Conservation (phyloP, 2,888 invertebrate genomes). For the Drosophila paracracens region DNA sequence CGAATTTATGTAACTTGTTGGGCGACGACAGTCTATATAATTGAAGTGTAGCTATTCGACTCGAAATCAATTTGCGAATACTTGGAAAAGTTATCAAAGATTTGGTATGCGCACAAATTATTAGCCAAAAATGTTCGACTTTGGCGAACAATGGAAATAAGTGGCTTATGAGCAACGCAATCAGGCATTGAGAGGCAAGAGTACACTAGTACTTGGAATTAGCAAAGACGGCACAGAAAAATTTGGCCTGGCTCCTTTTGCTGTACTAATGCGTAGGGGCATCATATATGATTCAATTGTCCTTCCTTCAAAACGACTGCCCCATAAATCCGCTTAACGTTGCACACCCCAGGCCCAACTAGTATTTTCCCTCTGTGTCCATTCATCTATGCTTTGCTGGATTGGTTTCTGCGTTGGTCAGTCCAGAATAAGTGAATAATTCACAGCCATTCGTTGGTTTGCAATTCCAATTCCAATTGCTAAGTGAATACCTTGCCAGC, state of each 20-base stretch:
- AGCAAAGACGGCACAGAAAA: neutral
- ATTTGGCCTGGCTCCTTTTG: neutral
- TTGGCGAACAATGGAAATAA: neutral
- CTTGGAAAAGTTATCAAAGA: neutral
- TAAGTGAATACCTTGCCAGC: slow-evolving; percentile 10
- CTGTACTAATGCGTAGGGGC: neutral
- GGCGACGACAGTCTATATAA: neutral
- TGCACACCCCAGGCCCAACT: neutral
- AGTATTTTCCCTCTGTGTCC: neutral
- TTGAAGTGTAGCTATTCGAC: neutral
- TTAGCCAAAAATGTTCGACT: neutral
- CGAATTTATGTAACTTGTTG: neutral
- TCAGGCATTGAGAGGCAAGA: neutral
- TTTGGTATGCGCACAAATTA: neutral
- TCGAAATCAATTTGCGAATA: neutral
- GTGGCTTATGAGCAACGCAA: neutral
- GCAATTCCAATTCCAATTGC: neutral
- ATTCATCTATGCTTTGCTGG: neutral
- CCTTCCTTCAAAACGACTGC: neutral
- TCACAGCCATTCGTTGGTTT: neutral
- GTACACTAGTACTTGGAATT: neutral
- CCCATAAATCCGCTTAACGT: slow-evolving; percentile 42
- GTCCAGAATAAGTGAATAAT: slow-evolving; percentile 14
- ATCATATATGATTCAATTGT: neutral
- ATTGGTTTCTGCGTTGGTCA: slow-evolving; percentile 17